Evolutionary conservation across 2,797 vertebrate genomes (phyloP).

Genomic region (Thamnophis elegans): DNA sequence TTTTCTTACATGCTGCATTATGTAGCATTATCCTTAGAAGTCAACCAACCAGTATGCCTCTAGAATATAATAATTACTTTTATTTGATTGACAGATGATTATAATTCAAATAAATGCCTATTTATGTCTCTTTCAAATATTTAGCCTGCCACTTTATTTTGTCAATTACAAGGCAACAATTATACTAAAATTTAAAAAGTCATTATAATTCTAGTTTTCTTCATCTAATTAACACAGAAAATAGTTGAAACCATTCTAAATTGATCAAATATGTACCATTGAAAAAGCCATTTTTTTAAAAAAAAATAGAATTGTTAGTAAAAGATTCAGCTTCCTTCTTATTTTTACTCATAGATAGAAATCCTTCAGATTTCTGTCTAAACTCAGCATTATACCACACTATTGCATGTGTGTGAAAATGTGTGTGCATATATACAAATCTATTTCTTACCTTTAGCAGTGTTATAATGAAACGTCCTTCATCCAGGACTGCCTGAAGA

Average conservation of each 20-base stretch:
- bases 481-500: neutral
- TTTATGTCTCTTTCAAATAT: neutral
- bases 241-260: neutral
- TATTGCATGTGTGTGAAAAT: neutral
- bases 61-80: neutral
- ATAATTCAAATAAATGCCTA: neutral
- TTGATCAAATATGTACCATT: neutral
- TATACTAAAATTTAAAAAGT: neutral
- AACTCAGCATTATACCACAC: conserved; percentile 2
- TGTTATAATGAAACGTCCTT: conserved; percentile 21
- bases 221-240: neutral
- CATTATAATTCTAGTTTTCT: accelerated
- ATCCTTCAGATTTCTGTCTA: conserved; percentile 27
- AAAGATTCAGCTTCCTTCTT: conserved; percentile 5
- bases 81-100: neutral
- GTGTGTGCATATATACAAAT: neutral
- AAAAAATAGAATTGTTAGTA: neutral
- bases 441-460: neutral
- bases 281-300: neutral
- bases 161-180: neutral
- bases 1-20: neutral
- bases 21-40: neutral
- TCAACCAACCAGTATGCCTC: neutral
- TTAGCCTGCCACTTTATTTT: neutral
- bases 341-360: conserved; percentile 1